Base-by-base conservation (phyloP, 2,797 vertebrate genomes). In the Artibeus lituratus region DNA sequence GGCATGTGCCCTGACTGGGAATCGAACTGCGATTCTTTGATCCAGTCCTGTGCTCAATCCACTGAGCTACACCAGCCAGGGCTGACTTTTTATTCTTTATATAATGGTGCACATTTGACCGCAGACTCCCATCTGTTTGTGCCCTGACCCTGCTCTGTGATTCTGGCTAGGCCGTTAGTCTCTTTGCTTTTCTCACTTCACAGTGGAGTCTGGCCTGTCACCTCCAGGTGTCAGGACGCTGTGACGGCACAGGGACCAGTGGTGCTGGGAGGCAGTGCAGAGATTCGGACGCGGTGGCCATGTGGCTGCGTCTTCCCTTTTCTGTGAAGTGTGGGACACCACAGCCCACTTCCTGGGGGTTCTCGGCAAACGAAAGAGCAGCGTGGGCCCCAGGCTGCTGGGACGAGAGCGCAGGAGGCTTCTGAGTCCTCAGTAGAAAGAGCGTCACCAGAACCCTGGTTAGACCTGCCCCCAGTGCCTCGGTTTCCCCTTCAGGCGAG, bases 401-500 rank as follows among this genome's bases (percentile, higher is more conserved):
- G 1, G 5, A 15, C 14, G 14, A 19, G 11, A 32, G 12, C 5
- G 14, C n/a, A 15, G 39, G 5, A 14, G 9, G 8, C 37, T 29
- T 72, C 35, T 83, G 18, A 76, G 9, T 21, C 57, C 26, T 29
- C 12, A 26, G n/a, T 44, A 26, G 67, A 51, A 74, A 42, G 18
- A 39, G 47, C 4, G 47, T 24, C 26, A 0, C 21, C 24, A 6
- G 65, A 24, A 22, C 32, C 47, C 74, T 21, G 47, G 2, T 6
- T 37, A 59, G 32, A 57, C n/a, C 42, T 37, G 18, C 14, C 19
- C 11, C 26, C 57, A 22, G 11, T 32, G 57, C 47, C 82, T 76
- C 4, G 1, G 65, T 53, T 62, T 84, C 57, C 35, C 51, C 32
- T 10, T 26, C 39, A 16, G 7, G 73, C 8, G 9, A 55, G 78